Evolutionary conservation across 2,113 vertebrate genomes (phyloP), one percentile per base, ranked within the genome.

Genomic region (Jacana jacana): DNA sequence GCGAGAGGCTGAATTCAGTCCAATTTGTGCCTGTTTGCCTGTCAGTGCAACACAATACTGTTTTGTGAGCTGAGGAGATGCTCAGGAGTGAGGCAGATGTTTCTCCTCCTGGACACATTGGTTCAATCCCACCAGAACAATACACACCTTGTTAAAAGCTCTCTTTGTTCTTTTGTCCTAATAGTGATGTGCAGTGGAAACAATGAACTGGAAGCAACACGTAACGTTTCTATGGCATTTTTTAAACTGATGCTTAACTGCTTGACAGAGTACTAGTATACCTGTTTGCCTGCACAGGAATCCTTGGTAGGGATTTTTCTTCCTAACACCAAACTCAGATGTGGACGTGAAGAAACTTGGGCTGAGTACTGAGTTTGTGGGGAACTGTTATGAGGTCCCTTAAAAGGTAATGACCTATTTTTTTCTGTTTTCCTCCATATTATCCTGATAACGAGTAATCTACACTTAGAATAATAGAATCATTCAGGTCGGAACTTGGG

Each of bases 141-240:
- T 19, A 22, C 6, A 42, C 49, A 78, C 17, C 51, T 33, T 65
- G 12, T 31, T 25, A 39, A 92, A 85, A 48, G 20, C 15, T 13
- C 18, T 31, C n/a, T 49, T 60, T 80, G 4, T 51, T 55, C 8
- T 73, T 70, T 44, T 48, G 25, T 35, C 0, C 0, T n/a, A 37
- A 40, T 7, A 48, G 40, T 17, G 27, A n/a, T 1, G 2, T 61
- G 49, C 30, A 65, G 18, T 37, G 51, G 44, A 37, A 66, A 39
- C 5, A 73, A 66, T 31, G 46, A 28, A 57, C 11, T 11, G 30
- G 42, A 81, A 25, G 39, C 64, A 69, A 39, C 24, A 14, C 1
- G 1, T 46, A 71, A 16, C 1, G 0, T 35, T 49, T 39, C n/a
- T 64, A 58, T 0, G 15, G 42, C 46, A 35, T 27, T 60, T 66